Evolutionary conservation across 2,113 vertebrate species (phyloP).

Genomic region (Prunella fulvescens): DNA sequence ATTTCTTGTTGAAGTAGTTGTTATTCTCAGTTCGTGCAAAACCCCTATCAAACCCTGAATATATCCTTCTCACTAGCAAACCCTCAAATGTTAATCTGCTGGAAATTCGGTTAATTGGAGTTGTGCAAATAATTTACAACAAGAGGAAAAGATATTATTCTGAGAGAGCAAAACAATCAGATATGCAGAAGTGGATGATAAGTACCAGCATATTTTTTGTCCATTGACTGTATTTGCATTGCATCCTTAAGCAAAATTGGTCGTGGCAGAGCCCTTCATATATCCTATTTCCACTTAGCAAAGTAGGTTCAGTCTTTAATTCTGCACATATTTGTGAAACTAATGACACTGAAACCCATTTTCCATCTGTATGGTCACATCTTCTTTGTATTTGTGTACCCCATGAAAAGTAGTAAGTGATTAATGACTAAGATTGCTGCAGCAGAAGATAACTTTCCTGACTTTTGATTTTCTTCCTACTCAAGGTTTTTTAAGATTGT

Average conservation of each 20-base stretch:
- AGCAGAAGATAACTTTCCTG: neutral
- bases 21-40: neutral
- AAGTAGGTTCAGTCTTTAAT: neutral
- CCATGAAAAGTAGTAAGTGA: neutral
- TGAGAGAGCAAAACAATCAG: neutral
- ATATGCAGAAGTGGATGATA: neutral
- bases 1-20: neutral
- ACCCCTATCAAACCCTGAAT: neutral
- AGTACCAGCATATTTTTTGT: neutral
- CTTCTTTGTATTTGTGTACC: accelerated
- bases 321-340: neutral
- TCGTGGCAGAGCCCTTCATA: neutral
- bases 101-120: neutral
- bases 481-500: neutral
- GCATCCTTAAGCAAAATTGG: neutral
- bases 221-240: neutral
- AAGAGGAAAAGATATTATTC: neutral
- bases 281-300: neutral
- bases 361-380: neutral
- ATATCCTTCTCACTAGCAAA: neutral
- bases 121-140: neutral
- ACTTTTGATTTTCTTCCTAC: neutral
- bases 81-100: neutral
- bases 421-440: neutral
- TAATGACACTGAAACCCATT: neutral